A percentile compares a stretch with the other conserved stretches of the same genome.
These are phyloP conservation scores for Beris chalybata DNA, from an alignment of 2,888 invertebrate genomes.

Conservation along the genomic window DNA sequence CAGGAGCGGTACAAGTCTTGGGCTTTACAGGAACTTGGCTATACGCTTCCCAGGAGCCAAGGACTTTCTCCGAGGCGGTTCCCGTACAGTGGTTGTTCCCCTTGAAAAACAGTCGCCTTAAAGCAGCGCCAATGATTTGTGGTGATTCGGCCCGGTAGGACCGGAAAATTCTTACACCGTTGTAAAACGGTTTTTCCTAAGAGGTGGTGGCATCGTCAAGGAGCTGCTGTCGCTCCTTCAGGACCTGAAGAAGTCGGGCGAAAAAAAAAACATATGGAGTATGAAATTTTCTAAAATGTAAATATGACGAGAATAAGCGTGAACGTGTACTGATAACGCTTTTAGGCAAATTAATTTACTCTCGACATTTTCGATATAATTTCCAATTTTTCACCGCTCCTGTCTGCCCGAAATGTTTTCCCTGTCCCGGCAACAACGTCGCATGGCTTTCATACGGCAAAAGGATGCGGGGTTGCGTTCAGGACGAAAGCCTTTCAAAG, in stretches of 20 bases:
- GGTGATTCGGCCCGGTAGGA: conserved; percentile 20
- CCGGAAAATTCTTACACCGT: neutral
- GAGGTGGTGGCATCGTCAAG: too few species aligned
- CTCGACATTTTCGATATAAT: conserved; percentile 12
- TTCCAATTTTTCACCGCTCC: neutral
- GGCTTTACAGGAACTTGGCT: neutral
- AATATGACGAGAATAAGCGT: too few species aligned
- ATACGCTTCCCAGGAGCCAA: neutral
- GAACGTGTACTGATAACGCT: conserved; percentile 8
- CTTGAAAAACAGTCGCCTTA: too few species aligned
- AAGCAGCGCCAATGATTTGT: conserved; percentile 32
- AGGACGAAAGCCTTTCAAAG: too few species aligned
- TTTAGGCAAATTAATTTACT: conserved; percentile 23
- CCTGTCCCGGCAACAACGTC: conserved; percentile 5
- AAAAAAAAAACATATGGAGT: too few species aligned
- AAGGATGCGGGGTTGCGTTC: too few species aligned
- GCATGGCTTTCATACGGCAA: neutral
- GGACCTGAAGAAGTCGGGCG: too few species aligned
- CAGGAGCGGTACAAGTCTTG: neutral
- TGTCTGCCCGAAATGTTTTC: neutral
- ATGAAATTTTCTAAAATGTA: too few species aligned
- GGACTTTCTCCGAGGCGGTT: too few species aligned
- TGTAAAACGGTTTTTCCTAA: too few species aligned
- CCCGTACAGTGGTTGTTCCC: too few species aligned
- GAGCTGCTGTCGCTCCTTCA: too few species aligned